Percentiles rank a stretch among this genome's conserved stretches.
Evolutionary conservation across 2,113 vertebrate species (phyloP).

Genomic region (Asarcornis scutulata): DNA sequence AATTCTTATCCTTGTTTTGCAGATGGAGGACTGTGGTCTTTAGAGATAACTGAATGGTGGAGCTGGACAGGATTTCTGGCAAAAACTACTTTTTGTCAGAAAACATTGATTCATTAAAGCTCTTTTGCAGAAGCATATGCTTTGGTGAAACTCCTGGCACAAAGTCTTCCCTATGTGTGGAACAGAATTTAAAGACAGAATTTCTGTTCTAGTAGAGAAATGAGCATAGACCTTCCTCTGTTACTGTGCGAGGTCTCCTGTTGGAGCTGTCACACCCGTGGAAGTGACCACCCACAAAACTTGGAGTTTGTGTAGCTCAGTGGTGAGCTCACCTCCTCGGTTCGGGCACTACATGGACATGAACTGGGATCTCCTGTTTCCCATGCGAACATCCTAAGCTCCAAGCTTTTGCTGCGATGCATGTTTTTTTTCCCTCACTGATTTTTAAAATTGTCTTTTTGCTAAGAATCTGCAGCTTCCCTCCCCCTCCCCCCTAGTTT

Average conservation of each 20-base stretch:
- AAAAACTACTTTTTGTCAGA: constrained; percentile 22
- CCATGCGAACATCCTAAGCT: neutral
- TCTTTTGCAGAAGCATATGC: constrained; percentile 17
- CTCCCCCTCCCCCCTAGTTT: neutral
- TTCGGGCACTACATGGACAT: neutral
- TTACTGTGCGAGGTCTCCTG: neutral
- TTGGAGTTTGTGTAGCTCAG: neutral
- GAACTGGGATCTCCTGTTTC: no score
- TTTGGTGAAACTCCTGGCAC: constrained; percentile 31
- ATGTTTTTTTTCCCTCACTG: neutral
- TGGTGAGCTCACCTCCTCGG: neutral
- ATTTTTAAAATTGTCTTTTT: neutral
- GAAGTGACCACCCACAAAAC: neutral
- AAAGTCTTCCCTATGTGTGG: neutral
- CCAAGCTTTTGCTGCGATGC: neutral
- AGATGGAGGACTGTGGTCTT: neutral
- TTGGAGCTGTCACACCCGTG: neutral
- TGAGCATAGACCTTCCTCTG: rapidly evolving
- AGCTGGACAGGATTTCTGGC: constrained; percentile 27
- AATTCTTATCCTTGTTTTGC: constrained; percentile 12
- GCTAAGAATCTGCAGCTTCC: neutral
- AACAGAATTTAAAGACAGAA: neutral
- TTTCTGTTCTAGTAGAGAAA: neutral
- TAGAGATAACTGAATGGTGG: neutral
- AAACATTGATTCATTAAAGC: constrained; percentile 40